Conservation (phyloP, 2,888 invertebrate species). For the Myopa tessellatipennis region DNA sequence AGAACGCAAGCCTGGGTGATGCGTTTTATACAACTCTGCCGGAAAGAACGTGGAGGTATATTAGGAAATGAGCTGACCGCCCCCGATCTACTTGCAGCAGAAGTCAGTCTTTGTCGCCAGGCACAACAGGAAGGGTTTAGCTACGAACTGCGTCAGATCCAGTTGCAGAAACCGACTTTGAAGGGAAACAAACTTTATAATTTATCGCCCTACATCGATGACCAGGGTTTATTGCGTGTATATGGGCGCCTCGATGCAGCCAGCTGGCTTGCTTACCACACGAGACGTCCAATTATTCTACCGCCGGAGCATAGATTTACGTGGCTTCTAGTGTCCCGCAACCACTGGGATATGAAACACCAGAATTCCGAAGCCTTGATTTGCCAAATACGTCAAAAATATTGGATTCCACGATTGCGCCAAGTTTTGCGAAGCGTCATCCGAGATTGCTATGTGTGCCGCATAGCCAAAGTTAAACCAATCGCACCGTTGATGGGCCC, state of each 20-base stretch:
- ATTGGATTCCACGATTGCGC: slow-evolving; percentile 27
- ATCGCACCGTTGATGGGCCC: slow-evolving; percentile 43
- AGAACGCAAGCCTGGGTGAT: slow-evolving; percentile 25
- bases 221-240: slow-evolving; percentile 38
- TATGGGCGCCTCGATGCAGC: slow-evolving; percentile 38
- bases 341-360: neutral
- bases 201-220: neutral
- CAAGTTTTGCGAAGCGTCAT: slow-evolving; percentile 19
- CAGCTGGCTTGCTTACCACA: slow-evolving; percentile 27
- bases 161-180: neutral
- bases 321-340: no score
- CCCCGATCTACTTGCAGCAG: neutral
- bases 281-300: neutral
- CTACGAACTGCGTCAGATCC: neutral
- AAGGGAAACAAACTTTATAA: neutral
- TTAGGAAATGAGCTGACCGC: neutral
- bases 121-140: slow-evolving; percentile 10
- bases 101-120: neutral
- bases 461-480: slow-evolving; percentile 27
- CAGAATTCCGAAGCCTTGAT: slow-evolving; percentile 29
- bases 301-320: no score
- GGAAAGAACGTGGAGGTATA: neutral
- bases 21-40: slow-evolving; percentile 10
- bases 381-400: slow-evolving; percentile 23
- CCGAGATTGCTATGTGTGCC: slow-evolving; percentile 23